These are phyloP conservation scores for Eilema depressum DNA, from an alignment of 2,888 invertebrate genomes.

Conservation along the genomic window DNA sequence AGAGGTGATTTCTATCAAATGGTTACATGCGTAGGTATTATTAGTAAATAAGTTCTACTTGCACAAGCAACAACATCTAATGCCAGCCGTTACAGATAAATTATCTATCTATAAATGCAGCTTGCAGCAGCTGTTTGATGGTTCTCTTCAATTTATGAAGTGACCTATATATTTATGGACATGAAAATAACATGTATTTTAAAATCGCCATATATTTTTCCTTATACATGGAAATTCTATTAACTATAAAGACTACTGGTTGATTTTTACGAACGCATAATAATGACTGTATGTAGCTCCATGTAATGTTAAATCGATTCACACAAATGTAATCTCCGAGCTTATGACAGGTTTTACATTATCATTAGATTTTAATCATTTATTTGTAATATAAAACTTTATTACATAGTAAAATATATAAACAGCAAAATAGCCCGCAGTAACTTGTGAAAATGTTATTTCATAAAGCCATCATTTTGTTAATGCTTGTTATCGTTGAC, in stretches of 20 bases:
- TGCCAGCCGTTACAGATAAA: slow-evolving; percentile 41
- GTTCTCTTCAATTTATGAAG: not conserved
- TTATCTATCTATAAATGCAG: slow-evolving; percentile 8
- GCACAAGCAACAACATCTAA: slow-evolving; percentile 71
- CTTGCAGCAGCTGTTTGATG: not conserved
- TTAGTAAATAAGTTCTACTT: slow-evolving; percentile 62
- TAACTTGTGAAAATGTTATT: slow-evolving; percentile 45
- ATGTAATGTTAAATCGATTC: slow-evolving; percentile 79
- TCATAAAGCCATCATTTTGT: slow-evolving; percentile 39
- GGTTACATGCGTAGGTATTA: slow-evolving; percentile 72
- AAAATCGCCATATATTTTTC: too few relatives aligned
- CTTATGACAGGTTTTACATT: slow-evolving; percentile 74
- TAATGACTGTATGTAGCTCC: slow-evolving; percentile 64
- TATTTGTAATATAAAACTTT: slow-evolving; percentile 81
- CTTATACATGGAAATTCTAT: not conserved
- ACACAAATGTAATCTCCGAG: slow-evolving; percentile 62
- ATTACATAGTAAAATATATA: slow-evolving; percentile 68
- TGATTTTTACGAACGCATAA: slow-evolving; percentile 14
- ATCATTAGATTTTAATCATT: slow-evolving; percentile 63
- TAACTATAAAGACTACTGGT: not conserved
- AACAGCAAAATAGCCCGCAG: slow-evolving; percentile 49
- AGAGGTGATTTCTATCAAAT: slow-evolving; percentile 80
- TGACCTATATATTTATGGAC: not conserved
- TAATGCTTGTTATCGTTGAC: slow-evolving; percentile 28
- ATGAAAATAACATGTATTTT: not conserved